Evolutionary conservation across 2,797 vertebrate genomes (phyloP).

Genomic region (Luscinia megarhynchos): DNA sequence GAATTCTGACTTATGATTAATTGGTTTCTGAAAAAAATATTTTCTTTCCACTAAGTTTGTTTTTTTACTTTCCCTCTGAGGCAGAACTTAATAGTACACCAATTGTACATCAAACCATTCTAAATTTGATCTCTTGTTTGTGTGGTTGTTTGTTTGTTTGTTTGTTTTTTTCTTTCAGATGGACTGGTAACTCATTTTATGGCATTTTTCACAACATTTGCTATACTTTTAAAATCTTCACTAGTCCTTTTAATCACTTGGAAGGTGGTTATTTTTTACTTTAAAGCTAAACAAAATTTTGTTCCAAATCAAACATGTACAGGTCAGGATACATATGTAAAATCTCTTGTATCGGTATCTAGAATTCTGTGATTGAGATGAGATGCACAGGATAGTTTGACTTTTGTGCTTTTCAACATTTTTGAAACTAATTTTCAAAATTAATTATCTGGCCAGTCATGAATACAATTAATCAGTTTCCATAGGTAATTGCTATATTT

Average conservation of each 20-base stretch:
- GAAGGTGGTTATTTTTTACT: not conserved
- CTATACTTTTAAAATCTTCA: conserved; percentile 12
- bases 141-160: not conserved
- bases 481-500: not conserved
- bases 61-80: conserved; percentile 53
- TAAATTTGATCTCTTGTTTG: conserved; percentile 27
- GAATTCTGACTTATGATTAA: conserved; percentile 56
- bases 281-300: not conserved
- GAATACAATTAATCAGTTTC: not conserved
- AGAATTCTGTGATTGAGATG: not conserved
- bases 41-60: conserved; percentile 53
- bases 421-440: not conserved
- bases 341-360: not conserved
- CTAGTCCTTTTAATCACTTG: conserved; percentile 1
- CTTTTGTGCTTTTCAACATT: not conserved
- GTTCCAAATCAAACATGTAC: not conserved
- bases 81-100: conserved; percentile 36
- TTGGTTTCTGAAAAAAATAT: conserved; percentile 41
- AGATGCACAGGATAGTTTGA: not conserved
- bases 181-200: conserved; percentile 30
- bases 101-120: conserved; percentile 34
- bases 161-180: not conserved
- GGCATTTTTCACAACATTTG: conserved; percentile 26
- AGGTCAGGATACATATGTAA: not conserved
- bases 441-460: not conserved